Base-by-base conservation (phyloP, 37 sponge, comb jelly and placozoan species). In the Cliona cf. orientalis region DNA sequence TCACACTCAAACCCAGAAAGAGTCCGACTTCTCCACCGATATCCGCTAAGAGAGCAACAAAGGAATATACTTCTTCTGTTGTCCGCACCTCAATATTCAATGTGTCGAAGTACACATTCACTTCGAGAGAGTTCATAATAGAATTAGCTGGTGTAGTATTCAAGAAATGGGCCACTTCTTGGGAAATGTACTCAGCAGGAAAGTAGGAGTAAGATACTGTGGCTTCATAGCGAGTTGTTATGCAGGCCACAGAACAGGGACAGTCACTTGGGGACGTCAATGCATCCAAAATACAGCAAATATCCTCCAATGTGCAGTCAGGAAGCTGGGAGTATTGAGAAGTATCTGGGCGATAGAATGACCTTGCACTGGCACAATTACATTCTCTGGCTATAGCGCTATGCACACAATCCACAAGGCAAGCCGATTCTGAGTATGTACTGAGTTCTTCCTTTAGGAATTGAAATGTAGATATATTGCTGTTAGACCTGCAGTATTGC, bases 1-100 rank as follows among this genome's bases (percentile, higher is more conserved):
- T 71, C 19, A 86, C 79, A 67, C 78, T 86, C 7, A 73, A 79
- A 32, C 86, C 86, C 3, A 80, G 74, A 58, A 87, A 87, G 35
- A 80, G 68, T 4, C 88, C 77, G 46, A 87, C 4, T 19, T 80
- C 68, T 21, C 82, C 81, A 0, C 88, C 88, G 43, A 87, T 58
- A 33, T 87, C 82, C 5, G 82, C 45, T 17, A 81, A 46, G 21
- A 87, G 72, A 41, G 57, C 69, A 44, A 58, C 38, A 37, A 45
- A 12, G 26, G 43, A 33, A 57, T 87, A 87, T 2, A 78, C 38
- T 32, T 7, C 14, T 26, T 42, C 0, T 23, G 79, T 78, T 26
- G 35, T 44, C 19, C 34, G 53, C 21, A 5, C 21, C 35, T 66
- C 55, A 23, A 78, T 37, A 46, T 44, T 49, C n/a, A 46, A 34